Conservation (phyloP, 2,888 invertebrate species). For the Sabellastarte sp. region DNA sequence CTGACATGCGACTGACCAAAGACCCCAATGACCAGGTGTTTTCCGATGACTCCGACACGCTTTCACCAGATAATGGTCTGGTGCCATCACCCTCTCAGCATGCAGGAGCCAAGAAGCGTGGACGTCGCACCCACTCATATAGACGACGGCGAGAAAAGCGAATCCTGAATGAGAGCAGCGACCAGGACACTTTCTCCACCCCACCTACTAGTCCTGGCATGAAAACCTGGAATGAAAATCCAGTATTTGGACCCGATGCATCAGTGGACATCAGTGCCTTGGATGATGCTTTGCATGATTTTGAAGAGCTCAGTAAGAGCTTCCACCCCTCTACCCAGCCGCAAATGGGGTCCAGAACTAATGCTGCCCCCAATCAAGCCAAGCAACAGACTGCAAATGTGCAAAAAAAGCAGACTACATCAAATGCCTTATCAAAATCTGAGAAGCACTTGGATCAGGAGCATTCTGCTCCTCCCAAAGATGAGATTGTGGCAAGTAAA, state of each 20-base stretch:
- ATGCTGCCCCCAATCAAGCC: background rate
- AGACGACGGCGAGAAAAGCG: background rate
- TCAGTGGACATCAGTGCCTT: constrained; percentile 16
- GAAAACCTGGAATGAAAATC: constrained; percentile 8
- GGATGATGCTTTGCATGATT: constrained; percentile 14
- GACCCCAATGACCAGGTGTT: too few species aligned
- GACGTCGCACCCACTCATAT: too few species aligned
- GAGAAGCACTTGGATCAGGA: too few species aligned
- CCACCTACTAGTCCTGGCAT: constrained; percentile 15
- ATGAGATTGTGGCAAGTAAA: background rate
- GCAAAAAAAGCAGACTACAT: too few species aligned
- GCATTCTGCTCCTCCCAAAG: background rate
- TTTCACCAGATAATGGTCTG: too few species aligned
- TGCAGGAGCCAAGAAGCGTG: too few species aligned
- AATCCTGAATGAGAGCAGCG: constrained; percentile 1
- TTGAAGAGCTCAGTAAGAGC: background rate
- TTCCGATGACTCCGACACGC: too few species aligned
- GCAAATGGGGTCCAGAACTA: background rate
- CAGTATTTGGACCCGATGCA: background rate
- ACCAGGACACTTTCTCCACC: constrained; percentile 8
- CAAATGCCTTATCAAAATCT: too few species aligned
- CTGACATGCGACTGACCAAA: too few species aligned
- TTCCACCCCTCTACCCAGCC: background rate
- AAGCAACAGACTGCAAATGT: background rate
- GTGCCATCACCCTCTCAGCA: too few species aligned